A percentile compares a stretch with the other conserved stretches of the same genome.
These are phyloP conservation scores for Neofelis nebulosa DNA, from an alignment of 2,113 vertebrate genomes.

Conservation along the genomic window DNA sequence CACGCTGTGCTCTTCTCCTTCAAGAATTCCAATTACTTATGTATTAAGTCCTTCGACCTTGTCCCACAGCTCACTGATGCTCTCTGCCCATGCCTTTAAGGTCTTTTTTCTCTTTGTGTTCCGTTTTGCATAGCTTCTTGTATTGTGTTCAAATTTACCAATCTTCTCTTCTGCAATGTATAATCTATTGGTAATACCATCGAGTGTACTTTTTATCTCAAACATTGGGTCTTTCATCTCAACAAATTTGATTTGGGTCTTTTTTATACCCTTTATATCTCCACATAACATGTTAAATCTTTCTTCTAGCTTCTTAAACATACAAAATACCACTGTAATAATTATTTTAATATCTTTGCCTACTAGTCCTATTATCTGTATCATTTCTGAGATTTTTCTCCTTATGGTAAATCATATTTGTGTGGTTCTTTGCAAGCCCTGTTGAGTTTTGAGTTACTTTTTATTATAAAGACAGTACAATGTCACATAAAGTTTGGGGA, in stretches of 20 bases:
- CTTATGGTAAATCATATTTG: background rate
- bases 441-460: background rate
- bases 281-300: background rate
- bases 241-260: background rate
- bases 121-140: background rate
- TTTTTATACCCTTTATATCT: background rate
- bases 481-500: background rate
- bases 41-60: background rate
- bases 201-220: background rate
- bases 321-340: background rate
- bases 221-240: background rate
- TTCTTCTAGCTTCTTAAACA: background rate
- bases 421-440: background rate
- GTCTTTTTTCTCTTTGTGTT: background rate
- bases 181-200: background rate
- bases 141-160: background rate
- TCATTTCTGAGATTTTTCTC: background rate
- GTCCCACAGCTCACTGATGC: background rate
- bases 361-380: background rate
- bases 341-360: background rate
- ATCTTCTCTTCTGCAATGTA: background rate
- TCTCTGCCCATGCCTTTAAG: background rate
- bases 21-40: background rate
- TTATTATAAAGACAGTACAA: background rate
- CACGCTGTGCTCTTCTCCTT: background rate